Percentiles rank a stretch among this genome's conserved stretches.
phyloP scores from a whole-genome alignment of 2,888 invertebrate genomes.

The Cryptus viduatorius region DNA sequence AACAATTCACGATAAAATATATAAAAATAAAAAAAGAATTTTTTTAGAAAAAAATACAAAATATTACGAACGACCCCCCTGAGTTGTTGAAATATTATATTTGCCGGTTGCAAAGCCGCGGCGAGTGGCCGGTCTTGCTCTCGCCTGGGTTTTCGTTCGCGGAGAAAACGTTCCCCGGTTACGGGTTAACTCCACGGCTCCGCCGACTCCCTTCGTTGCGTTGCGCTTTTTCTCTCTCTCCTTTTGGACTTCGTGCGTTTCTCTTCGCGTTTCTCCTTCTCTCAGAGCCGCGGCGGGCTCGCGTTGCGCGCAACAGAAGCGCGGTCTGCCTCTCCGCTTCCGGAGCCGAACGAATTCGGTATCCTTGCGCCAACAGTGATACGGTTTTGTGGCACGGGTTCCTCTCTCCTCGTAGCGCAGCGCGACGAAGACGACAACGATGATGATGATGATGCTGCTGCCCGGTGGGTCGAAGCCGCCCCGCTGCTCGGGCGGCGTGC shows the following conservation, averaged over 20 bases:
- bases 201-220: constrained; percentile 50
- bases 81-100: background rate
- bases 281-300: constrained; percentile 25
- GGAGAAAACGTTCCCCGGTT: constrained; percentile 67
- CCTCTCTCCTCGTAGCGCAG: constrained; percentile 1
- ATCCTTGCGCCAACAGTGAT: constrained; percentile 75
- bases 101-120: constrained; percentile 54
- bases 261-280: constrained; percentile 16
- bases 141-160: constrained; percentile 68
- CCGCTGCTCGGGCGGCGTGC: constrained; percentile 40
- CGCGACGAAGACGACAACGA: constrained; percentile 17
- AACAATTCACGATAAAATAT: too few relatives aligned
- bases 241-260: constrained; percentile 1
- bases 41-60: too few relatives aligned
- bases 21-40: too few relatives aligned
- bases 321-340: constrained; percentile 63
- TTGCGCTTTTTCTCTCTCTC: constrained; percentile 42
- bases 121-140: constrained; percentile 67
- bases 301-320: constrained; percentile 31
- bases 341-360: constrained; percentile 67
- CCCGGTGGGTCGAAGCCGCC: constrained; percentile 7
- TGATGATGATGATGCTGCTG: background rate
- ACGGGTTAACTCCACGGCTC: constrained; percentile 65
- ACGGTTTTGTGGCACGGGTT: background rate
- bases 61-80: too few relatives aligned